These are phyloP conservation scores for Ceyx melanurus DNA, from an alignment of 2,113 vertebrate genomes.

Conservation along the genomic window DNA sequence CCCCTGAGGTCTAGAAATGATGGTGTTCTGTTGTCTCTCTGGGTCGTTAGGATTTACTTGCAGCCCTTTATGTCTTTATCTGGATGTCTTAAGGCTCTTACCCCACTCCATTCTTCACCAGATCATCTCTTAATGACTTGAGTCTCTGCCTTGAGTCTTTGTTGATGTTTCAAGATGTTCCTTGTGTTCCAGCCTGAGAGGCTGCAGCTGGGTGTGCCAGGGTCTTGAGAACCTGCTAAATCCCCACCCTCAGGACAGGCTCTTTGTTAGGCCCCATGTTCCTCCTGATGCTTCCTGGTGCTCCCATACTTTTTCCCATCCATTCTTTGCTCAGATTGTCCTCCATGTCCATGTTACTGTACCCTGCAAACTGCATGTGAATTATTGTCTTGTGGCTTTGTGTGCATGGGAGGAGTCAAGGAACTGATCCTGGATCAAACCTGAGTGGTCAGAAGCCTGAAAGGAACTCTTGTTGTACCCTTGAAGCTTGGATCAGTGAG, in stretches of 20 bases:
- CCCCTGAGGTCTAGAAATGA: background rate
- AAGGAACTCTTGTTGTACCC: background rate
- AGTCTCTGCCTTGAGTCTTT: background rate
- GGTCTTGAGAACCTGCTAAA: background rate
- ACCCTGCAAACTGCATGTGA: background rate
- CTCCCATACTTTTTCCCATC: background rate
- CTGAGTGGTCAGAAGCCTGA: background rate
- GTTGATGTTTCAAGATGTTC: background rate
- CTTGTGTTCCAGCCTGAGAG: background rate
- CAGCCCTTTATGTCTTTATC: background rate
- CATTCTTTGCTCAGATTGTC: rapidly evolving
- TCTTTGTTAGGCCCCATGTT: background rate
- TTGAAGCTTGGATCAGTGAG: background rate
- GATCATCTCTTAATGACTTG: background rate
- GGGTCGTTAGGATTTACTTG: background rate
- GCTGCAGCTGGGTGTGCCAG: background rate
- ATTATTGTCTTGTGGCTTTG: background rate
- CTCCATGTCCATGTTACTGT: rapidly evolving
- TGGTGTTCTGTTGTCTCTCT: background rate
- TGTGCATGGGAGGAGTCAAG: background rate
- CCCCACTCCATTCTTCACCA: background rate
- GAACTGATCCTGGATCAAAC: background rate
- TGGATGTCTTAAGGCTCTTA: background rate
- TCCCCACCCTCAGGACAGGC: background rate
- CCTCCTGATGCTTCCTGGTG: background rate